These are phyloP conservation scores for Clarias macrocephalus DNA, from an alignment of 2,113 vertebrate genomes.

Conservation along the genomic window DNA sequence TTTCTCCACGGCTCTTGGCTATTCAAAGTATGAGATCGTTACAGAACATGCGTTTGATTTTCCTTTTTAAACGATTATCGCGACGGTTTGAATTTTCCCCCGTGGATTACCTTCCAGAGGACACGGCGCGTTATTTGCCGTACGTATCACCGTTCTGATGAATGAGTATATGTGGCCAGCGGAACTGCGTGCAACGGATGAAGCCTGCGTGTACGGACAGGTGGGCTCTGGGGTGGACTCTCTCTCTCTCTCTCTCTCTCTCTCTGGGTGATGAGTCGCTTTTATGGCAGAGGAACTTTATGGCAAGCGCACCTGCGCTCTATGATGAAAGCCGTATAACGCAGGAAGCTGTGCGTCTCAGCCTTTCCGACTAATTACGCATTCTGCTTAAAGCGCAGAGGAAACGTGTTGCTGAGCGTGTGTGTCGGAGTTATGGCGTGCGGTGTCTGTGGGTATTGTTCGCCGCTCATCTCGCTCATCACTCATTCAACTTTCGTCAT, in stretches of 20 bases:
- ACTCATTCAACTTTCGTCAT: conserved; percentile 46
- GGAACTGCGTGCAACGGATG: conserved; percentile 32
- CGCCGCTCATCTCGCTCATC: conserved; percentile 15
- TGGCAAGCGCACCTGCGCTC: conserved; percentile 40
- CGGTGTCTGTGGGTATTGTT: conserved; percentile 50
- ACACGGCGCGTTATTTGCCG: conserved; percentile 35
- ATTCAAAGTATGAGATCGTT: conserved; percentile 3
- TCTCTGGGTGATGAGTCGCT: conserved; percentile 29
- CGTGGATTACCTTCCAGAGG: not conserved
- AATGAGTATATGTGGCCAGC: conserved; percentile 38
- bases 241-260: not conserved
- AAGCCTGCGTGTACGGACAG: conserved; percentile 42
- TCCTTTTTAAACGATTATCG: not conserved
- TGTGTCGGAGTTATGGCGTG: conserved; percentile 11
- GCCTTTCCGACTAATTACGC: conserved; percentile 4
- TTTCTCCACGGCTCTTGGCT: conserved; percentile 2
- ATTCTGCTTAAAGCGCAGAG: not conserved
- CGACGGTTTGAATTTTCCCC: not conserved
- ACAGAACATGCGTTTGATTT: not conserved
- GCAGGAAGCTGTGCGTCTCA: not conserved
- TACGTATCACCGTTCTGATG: conserved; percentile 55
- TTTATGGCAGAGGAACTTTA: conserved; percentile 61
- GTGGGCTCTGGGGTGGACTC: conserved; percentile 44
- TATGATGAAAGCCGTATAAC: not conserved
- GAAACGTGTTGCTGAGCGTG: conserved; percentile 23